Evolutionary conservation across 2,888 invertebrate genomes (phyloP), one percentile per base, ranked within the genome.

Genomic region (Drosophila putrida): DNA sequence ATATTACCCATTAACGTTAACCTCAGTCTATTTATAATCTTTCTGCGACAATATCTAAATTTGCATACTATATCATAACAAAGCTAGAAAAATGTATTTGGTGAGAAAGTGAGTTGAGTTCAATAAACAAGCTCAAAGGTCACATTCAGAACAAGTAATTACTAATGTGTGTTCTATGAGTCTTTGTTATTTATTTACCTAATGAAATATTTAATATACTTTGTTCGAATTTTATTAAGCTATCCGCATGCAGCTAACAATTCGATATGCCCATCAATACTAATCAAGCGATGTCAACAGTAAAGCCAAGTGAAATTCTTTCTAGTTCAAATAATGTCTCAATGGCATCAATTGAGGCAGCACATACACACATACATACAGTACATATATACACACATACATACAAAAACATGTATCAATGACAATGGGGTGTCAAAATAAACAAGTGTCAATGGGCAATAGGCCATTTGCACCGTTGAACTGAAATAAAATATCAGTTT

Each of bases 401-500:
- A 1, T 10, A 36, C 4, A 36, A 3, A 36, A 6, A 39, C 10
- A 25, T 10, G 11, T 11, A 66, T 64, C 53, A 65, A 55, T 53
- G 54, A 59, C 67, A 82, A 65, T 71, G 63, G 74, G 72, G 79
- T 80, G 88, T 87, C 80, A 74, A 77, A 79, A 71, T 80, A 74
- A 89, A 83, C 80, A 88, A 86, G 81, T 80, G 87, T 86, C 87
- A 83, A 82, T 79, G 71, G 88, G 78, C 87, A 75, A 75, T 74
- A 69, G 76, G 69, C 64, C 63, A 83, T 68, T 64, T 58, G 68
- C 68, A 71, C 53, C 60, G 46, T 61, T 64, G 41, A 71, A 66
- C 65, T 60, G 64, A 67, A 82, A 78, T 57, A 57, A 60, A 65
- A 75, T 59, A 64, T 63, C 46, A 53, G 28, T 64, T 61, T 72